Conservation (phyloP, 1,140 invertebrate genomes). For the Colletes gigas region DNA sequence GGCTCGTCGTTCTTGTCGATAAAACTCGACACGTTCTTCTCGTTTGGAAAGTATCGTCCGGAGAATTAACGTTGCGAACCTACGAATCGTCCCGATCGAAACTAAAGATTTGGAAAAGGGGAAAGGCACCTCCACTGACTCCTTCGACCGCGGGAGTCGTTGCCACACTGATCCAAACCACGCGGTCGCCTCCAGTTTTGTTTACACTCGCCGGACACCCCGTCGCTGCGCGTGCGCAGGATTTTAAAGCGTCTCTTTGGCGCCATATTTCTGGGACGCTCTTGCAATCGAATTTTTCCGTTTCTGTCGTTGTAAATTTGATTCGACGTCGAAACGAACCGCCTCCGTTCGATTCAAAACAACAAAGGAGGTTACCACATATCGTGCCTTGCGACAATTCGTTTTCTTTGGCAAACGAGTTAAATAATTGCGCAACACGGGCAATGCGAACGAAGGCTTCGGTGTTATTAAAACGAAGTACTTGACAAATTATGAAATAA, state of each 20-base stretch:
- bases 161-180: conserved; percentile 74
- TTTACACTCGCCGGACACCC: conserved; percentile 56
- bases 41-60: neutral
- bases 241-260: conserved; percentile 30
- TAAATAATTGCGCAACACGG: no score
- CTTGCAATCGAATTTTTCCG: neutral
- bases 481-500: no score
- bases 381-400: no score
- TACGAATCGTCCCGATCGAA: conserved; percentile 23
- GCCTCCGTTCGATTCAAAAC: no score
- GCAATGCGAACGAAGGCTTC: no score
- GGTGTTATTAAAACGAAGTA: no score
- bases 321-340: no score
- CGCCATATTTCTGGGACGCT: conserved; percentile 17
- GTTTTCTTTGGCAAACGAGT: no score
- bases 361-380: no score
- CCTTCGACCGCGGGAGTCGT: conserved; percentile 63
- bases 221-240: conserved; percentile 34
- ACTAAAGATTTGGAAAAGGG: neutral
- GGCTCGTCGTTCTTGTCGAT: conserved; percentile 2
- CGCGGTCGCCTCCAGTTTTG: conserved; percentile 73
- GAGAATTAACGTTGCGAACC: conserved; percentile 50
- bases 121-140: conserved; percentile 33
- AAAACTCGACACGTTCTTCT: conserved; percentile 53
- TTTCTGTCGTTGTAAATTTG: neutral